Conservation (phyloP, 2,797 vertebrate species). For the Alosa sapidissima region DNA sequence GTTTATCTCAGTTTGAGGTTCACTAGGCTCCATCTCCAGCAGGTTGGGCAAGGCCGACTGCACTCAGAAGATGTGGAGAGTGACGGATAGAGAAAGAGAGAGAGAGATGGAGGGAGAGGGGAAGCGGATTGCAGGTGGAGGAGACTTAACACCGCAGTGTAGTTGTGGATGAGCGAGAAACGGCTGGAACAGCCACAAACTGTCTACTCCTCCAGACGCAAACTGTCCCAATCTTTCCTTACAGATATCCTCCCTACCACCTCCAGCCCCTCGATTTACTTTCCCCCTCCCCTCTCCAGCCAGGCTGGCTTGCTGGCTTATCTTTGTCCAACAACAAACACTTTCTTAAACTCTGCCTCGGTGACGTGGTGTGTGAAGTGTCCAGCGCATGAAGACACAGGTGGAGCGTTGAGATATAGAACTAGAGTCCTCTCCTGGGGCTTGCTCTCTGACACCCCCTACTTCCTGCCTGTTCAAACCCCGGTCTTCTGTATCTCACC, state of each 20-base stretch:
- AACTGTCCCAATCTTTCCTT: neutral
- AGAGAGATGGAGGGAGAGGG: neutral
- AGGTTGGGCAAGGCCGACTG: no score
- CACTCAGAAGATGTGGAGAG: no score
- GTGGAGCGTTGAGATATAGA: neutral
- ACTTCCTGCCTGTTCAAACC: neutral
- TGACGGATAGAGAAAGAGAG: neutral
- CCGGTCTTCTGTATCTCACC: neutral
- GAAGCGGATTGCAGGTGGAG: neutral
- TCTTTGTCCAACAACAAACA: neutral
- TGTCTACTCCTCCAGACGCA: neutral
- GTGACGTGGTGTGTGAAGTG: neutral
- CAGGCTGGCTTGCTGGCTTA: neutral
- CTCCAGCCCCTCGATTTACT: slow-evolving; percentile 5
- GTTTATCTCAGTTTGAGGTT: no score
- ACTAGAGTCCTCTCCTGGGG: neutral
- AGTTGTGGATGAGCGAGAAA: neutral
- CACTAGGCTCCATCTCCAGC: no score
- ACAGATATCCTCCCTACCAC: neutral
- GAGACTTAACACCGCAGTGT: neutral
- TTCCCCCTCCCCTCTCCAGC: neutral
- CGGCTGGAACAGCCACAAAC: neutral
- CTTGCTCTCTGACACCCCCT: no score
- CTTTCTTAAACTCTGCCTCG: neutral
- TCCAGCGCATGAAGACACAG: neutral